Conservation (phyloP, 2,797 vertebrate species). For the Amniataba percoides region DNA sequence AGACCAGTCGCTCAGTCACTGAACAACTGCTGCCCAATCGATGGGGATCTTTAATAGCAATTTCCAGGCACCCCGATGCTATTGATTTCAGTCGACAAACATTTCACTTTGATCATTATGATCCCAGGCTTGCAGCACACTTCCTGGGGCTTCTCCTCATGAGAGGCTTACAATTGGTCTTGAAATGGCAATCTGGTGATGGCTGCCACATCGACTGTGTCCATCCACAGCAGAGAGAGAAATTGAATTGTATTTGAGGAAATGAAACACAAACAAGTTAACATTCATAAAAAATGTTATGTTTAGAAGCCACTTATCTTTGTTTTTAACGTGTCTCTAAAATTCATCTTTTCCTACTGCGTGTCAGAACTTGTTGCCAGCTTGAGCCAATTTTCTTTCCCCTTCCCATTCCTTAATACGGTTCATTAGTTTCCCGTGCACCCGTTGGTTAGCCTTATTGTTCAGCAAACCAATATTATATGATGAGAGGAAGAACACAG, state of each 20-base stretch:
- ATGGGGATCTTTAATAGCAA: conserved; percentile 83
- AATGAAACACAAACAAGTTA: conserved; percentile 65
- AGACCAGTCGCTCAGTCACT: conserved; percentile 65
- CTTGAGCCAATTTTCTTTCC: conserved; percentile 42
- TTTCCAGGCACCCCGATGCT: conserved; percentile 80
- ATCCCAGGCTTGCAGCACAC: conserved; percentile 74
- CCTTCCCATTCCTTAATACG: conserved; percentile 41
- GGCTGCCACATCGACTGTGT: conserved; percentile 55
- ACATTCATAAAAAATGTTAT: conserved; percentile 34
- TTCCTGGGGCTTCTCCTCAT: conserved; percentile 75
- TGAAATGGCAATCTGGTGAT: conserved; percentile 68
- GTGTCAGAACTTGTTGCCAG: conserved; percentile 53
- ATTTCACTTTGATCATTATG: conserved; percentile 85
- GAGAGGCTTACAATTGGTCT: conserved; percentile 69
- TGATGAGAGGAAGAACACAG: conserved; percentile 61
- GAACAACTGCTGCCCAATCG: conserved; percentile 72
- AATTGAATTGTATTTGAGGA: conserved; percentile 57
- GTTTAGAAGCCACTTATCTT: conserved; percentile 24
- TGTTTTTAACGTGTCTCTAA: not conserved
- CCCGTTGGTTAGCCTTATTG: conserved; percentile 65
- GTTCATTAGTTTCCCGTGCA: conserved; percentile 68
- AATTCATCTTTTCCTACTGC: conserved; percentile 24
- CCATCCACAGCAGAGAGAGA: conserved; percentile 39
- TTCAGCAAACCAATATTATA: conserved; percentile 66
- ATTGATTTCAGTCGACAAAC: conserved; percentile 84